phyloP scores from a whole-genome alignment of 2,888 invertebrate genomes.

The Lepidonotus clava region DNA sequence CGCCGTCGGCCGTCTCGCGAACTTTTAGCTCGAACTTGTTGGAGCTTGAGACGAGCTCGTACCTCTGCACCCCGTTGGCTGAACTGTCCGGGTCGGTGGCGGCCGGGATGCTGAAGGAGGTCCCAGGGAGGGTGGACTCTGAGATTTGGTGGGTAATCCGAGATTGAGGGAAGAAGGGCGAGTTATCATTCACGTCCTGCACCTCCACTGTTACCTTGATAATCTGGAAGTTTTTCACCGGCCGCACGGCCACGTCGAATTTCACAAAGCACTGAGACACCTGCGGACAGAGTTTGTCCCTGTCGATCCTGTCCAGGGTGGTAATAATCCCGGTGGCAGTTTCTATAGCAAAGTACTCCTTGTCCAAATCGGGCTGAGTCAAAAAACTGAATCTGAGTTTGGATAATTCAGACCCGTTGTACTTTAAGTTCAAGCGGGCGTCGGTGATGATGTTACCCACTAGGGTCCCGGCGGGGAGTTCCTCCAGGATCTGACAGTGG shows the following conservation, averaged over 20 bases:
- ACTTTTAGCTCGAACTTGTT: slow-evolving; percentile 48
- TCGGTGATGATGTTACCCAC: slow-evolving; percentile 80
- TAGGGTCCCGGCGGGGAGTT: slow-evolving; percentile 68
- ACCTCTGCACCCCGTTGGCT: slow-evolving; percentile 60
- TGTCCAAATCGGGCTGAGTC: slow-evolving; percentile 58
- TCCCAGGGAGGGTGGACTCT: slow-evolving; percentile 55
- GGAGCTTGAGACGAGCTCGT: slow-evolving; percentile 50
- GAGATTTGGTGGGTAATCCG: slow-evolving; percentile 43
- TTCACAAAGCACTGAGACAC: slow-evolving; percentile 32
- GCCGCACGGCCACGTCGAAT: slow-evolving; percentile 53
- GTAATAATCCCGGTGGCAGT: slow-evolving; percentile 54
- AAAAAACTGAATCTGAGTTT: slow-evolving; percentile 63
- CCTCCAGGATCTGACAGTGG: slow-evolving; percentile 71
- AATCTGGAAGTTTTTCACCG: slow-evolving; percentile 52
- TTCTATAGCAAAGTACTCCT: slow-evolving; percentile 60
- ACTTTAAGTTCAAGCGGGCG: slow-evolving; percentile 60
- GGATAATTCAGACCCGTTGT: slow-evolving; percentile 52
- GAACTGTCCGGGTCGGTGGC: slow-evolving; percentile 58
- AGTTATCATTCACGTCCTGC: slow-evolving; percentile 57
- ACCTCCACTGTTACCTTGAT: slow-evolving; percentile 56
- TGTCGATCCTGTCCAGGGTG: slow-evolving; percentile 50
- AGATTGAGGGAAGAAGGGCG: slow-evolving; percentile 53
- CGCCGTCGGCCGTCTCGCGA: slow-evolving; percentile 51
- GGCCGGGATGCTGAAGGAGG: slow-evolving; percentile 51
- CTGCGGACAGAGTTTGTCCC: slow-evolving; percentile 55